These are phyloP conservation scores for Bombus superbus DNA, from an alignment of 1,140 invertebrate genomes.

Conservation along the genomic window DNA sequence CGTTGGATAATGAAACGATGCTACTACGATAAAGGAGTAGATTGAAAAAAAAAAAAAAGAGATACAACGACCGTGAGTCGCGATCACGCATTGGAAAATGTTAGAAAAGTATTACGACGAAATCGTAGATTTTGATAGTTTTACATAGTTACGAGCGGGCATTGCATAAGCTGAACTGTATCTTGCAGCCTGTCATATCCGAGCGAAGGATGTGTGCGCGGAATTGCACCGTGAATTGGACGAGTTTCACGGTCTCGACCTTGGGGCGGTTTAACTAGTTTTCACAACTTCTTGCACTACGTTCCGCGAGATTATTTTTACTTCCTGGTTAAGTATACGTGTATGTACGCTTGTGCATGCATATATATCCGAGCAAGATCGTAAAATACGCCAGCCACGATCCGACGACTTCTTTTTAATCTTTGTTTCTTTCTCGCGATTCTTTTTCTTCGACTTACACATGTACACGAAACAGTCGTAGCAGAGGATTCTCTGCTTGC, in stretches of 20 bases:
- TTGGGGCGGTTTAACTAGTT: conserved; percentile 71
- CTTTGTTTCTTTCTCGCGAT: not conserved
- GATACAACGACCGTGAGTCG: not conserved
- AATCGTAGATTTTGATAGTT: conserved; percentile 17
- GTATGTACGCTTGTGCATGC: not conserved
- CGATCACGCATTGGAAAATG: not conserved
- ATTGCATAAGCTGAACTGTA: conserved; percentile 47
- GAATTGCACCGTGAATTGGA: conserved; percentile 67
- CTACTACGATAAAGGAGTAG: not conserved
- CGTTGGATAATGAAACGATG: too few relatives aligned
- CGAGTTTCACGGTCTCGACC: conserved; percentile 73
- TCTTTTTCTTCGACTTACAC: not conserved
- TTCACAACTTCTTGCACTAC: conserved; percentile 67
- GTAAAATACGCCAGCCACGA: conserved; percentile 33
- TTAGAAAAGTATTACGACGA: not conserved
- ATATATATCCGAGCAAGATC: conserved; percentile 16
- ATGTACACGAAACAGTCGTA: not conserved
- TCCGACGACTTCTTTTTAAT: conserved; percentile 8
- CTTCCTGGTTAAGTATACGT: conserved; percentile 47
- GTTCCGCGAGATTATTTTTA: conserved; percentile 65
- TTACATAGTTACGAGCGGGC: conserved; percentile 6
- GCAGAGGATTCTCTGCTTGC: not conserved
- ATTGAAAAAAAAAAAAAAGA: not conserved
- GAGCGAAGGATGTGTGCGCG: conserved; percentile 59
- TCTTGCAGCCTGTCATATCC: conserved; percentile 40